These are phyloP conservation scores for Neostethus bicornis DNA, from an alignment of 2,797 vertebrate species.

Conservation along the genomic window DNA sequence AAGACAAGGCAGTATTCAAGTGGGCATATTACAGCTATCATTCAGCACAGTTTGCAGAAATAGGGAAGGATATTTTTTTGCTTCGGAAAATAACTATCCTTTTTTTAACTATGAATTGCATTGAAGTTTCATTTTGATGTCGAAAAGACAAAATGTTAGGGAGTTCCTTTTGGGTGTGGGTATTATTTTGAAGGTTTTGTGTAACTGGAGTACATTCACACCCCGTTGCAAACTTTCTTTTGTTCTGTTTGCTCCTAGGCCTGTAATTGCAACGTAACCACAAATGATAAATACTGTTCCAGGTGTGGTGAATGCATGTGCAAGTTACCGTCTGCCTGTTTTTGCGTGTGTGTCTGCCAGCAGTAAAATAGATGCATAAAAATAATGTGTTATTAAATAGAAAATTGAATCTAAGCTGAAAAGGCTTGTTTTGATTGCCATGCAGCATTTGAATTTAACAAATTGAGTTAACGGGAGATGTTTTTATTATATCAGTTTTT, in stretches of 20 bases:
- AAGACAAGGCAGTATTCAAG: not conserved
- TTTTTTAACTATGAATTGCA: not conserved
- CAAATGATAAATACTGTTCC: slow-evolving; percentile 69
- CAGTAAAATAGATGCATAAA: not conserved
- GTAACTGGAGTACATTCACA: slow-evolving; percentile 53
- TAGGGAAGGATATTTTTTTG: slow-evolving; percentile 11
- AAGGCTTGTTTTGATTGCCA: not conserved
- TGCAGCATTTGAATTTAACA: not conserved
- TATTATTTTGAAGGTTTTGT: slow-evolving; percentile 26
- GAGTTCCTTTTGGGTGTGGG: slow-evolving; percentile 17
- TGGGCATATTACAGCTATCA: not conserved
- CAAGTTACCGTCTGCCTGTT: slow-evolving; percentile 8
- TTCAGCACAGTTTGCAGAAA: slow-evolving; percentile 8
- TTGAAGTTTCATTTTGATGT: slow-evolving; percentile 7
- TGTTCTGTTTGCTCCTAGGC: slow-evolving; percentile 49
- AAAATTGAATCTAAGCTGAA: not conserved
- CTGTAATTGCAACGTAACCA: slow-evolving; percentile 70
- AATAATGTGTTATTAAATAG: not conserved
- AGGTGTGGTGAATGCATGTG: slow-evolving; percentile 57
- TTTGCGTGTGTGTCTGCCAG: not conserved
- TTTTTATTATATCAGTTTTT: not conserved
- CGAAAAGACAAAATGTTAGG: slow-evolving; percentile 1
- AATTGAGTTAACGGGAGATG: not conserved
- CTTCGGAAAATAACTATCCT: slow-evolving; percentile 6
- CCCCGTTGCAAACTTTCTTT: slow-evolving; percentile 43